These are phyloP conservation scores for Drosophila pseudotalamancana DNA, from an alignment of 2,888 invertebrate species.

Conservation along the genomic window DNA sequence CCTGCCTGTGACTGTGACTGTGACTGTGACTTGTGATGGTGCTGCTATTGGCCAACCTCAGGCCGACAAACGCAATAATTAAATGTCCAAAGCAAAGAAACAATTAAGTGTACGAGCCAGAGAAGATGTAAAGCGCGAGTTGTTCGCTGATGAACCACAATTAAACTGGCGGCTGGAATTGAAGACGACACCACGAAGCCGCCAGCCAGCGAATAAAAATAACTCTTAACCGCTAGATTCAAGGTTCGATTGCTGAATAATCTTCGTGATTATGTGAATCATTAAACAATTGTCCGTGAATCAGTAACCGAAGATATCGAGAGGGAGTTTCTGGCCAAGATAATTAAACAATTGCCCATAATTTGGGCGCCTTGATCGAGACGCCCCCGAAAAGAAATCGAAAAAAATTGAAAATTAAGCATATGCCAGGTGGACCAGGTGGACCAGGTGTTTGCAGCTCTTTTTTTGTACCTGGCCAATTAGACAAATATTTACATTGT, in stretches of 20 bases:
- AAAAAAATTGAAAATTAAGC: conserved; percentile 26
- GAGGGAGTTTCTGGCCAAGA: conserved; percentile 64
- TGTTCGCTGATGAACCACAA: conserved; percentile 37
- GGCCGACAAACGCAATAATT: conserved; percentile 60
- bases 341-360: conserved; percentile 76
- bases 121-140: conserved; percentile 7
- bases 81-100: conserved; percentile 69
- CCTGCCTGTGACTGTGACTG: conserved; percentile 23
- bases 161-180: conserved; percentile 25
- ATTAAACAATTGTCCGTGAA: conserved; percentile 54
- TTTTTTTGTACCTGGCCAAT: conserved; percentile 55
- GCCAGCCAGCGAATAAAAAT: no score
- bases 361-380: conserved; percentile 68
- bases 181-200: conserved; percentile 51
- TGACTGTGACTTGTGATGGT: conserved; percentile 14
- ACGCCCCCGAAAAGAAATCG: conserved; percentile 41
- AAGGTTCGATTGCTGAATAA: conserved; percentile 67
- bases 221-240: conserved; percentile 55
- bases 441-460: conserved; percentile 5
- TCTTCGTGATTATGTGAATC: conserved; percentile 71
- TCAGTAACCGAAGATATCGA: conserved; percentile 28
- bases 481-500: conserved; percentile 59
- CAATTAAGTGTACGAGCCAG: conserved; percentile 54
- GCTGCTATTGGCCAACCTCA: conserved; percentile 47
- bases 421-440: conserved; percentile 40